These are phyloP conservation scores for Chionis minor DNA, from an alignment of 2,113 vertebrate genomes.

Conservation along the genomic window DNA sequence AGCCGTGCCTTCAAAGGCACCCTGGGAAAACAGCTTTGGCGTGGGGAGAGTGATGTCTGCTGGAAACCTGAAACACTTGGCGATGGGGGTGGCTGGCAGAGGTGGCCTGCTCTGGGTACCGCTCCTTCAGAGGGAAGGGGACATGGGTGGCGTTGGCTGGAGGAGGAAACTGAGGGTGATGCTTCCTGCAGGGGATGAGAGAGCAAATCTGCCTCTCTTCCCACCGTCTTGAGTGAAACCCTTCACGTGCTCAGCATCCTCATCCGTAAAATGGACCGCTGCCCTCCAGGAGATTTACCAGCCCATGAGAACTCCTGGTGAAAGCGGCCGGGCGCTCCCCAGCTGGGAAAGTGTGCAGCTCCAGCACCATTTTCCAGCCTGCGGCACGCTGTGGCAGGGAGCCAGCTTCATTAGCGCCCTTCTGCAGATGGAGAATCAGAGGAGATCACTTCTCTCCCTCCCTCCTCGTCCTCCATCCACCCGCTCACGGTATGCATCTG, in stretches of 20 bases:
- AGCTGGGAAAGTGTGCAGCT: neutral
- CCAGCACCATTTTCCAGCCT: neutral
- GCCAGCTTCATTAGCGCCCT: neutral
- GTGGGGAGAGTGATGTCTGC: neutral
- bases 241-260: neutral
- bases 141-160: neutral
- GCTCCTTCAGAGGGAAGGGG: neutral
- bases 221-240: neutral
- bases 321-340: neutral
- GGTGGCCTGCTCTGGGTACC: neutral
- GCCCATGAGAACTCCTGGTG: neutral
- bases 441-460: neutral
- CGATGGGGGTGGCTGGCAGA: neutral
- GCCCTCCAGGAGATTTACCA: neutral
- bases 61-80: neutral
- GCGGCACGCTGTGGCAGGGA: neutral
- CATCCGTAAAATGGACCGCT: neutral
- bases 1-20: conserved; percentile 38
- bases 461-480: neutral
- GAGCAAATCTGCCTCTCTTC: neutral
- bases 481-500: fast-evolving
- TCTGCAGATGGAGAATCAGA: neutral
- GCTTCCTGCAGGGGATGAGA: neutral
- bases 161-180: neutral
- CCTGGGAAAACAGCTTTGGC: conserved; percentile 29